Evolutionary conservation across 1,140 invertebrate species (phyloP).

Genomic region (Apis florea): DNA sequence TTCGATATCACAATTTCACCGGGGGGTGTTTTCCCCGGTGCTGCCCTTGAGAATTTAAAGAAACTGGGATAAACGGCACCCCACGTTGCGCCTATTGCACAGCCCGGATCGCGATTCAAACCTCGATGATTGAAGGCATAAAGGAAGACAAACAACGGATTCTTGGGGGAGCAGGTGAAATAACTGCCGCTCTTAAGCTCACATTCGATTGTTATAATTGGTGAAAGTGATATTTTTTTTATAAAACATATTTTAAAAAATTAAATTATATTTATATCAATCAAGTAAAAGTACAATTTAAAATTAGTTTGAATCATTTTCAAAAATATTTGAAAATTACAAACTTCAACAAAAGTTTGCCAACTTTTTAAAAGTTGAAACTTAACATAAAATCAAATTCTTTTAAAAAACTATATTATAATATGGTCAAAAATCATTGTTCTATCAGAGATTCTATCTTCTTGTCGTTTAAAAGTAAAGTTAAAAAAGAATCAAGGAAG

Average conservation of each 20-base stretch:
- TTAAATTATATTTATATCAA: not conserved
- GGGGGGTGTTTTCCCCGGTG: conserved; percentile 36
- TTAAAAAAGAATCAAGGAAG: not conserved
- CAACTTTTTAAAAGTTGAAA: too few species aligned
- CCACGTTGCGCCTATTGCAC: conserved; percentile 25
- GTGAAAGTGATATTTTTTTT: not conserved
- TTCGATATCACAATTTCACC: conserved; percentile 39
- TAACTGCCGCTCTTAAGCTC: not conserved
- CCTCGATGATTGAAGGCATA: conserved; percentile 26
- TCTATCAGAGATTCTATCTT: too few species aligned
- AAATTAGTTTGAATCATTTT: not conserved
- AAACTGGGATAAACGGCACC: conserved; percentile 48
- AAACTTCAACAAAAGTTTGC: not conserved
- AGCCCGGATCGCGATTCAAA: conserved; percentile 29
- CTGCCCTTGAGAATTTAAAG: conserved; percentile 50
- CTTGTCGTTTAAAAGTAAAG: too few species aligned
- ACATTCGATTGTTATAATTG: not conserved
- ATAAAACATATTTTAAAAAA: not conserved
- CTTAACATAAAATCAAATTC: too few species aligned
- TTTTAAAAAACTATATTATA: too few species aligned
- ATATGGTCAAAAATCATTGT: too few species aligned
- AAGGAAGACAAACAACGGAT: conserved; percentile 33
- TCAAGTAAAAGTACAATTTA: not conserved
- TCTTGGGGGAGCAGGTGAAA: conserved; percentile 39
- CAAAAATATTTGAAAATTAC: not conserved